Percentiles rank a stretch among this genome's conserved stretches.
These are phyloP conservation scores for Pantherophis guttatus DNA, from an alignment of 2,113 vertebrate genomes.

Conservation along the genomic window DNA sequence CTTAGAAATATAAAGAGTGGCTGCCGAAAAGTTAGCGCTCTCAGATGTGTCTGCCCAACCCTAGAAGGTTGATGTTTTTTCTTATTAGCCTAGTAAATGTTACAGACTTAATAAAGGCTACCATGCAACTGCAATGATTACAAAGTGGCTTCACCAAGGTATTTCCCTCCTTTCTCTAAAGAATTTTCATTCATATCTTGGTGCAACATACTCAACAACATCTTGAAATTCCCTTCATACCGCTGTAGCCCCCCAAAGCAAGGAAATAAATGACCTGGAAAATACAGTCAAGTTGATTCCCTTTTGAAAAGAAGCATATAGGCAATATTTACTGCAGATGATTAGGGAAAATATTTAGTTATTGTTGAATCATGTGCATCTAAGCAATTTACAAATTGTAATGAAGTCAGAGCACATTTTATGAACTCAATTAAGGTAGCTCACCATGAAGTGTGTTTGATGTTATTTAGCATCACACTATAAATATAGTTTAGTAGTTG, in stretches of 20 bases:
- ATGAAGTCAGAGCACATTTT: slow-evolving; percentile 35
- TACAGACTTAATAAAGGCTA: neutral
- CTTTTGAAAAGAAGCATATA: slow-evolving; percentile 16
- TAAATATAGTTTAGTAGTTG: neutral
- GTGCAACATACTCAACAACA: neutral
- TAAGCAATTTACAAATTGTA: slow-evolving; percentile 37
- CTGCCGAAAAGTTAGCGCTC: neutral
- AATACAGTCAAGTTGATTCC: slow-evolving; percentile 23
- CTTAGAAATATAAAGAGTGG: neutral
- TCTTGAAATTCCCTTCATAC: slow-evolving; percentile 13
- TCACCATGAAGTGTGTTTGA: neutral
- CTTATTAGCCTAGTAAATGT: neutral
- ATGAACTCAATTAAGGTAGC: slow-evolving; percentile 20
- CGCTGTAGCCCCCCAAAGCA: slow-evolving; percentile 7
- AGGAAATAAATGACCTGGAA: slow-evolving; percentile 16
- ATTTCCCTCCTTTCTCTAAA: neutral
- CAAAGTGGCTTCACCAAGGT: neutral
- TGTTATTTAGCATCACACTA: slow-evolving; percentile 34
- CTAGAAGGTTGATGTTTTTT: neutral
- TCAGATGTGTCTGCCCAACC: neutral
- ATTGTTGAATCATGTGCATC: slow-evolving; percentile 31
- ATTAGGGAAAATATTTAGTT: slow-evolving; percentile 33
- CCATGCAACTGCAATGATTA: neutral
- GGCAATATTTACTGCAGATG: slow-evolving; percentile 3
- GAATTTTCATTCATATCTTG: neutral